Percentiles rank a stretch among this genome's conserved stretches.
phyloP scores from a whole-genome alignment of 2,888 invertebrate genomes.

The Cephus rjabovi region DNA sequence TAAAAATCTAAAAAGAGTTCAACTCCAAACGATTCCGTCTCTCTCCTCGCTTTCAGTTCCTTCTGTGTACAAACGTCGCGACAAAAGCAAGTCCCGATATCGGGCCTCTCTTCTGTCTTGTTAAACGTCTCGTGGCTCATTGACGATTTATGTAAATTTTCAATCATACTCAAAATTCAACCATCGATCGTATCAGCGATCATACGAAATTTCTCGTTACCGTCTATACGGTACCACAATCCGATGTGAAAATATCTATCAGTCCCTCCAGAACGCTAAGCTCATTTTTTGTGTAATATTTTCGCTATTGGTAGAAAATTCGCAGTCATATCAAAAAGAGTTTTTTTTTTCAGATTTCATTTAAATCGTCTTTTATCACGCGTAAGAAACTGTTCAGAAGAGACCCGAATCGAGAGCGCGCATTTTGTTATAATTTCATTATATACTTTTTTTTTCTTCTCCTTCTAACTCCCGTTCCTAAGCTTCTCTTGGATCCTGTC shows the following conservation, averaged over 20 bases:
- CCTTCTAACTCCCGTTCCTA: constrained; percentile 25
- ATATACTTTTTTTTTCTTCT: constrained; percentile 21
- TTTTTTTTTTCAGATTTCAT: constrained; percentile 22
- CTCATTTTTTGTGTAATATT: constrained; percentile 14
- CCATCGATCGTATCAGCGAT: background rate
- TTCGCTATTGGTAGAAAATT: constrained; percentile 57
- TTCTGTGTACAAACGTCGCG: background rate
- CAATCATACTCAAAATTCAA: background rate
- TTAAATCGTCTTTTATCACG: constrained; percentile 24
- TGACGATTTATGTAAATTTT: background rate
- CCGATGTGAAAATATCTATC: constrained; percentile 25
- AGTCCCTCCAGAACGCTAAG: constrained; percentile 38
- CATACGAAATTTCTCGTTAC: background rate
- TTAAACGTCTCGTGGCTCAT: constrained; percentile 57
- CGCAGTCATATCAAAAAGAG: constrained; percentile 62
- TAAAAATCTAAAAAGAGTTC: constrained; percentile 11
- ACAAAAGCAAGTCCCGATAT: background rate
- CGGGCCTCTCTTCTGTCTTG: constrained; percentile 29
- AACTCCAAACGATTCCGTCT: background rate
- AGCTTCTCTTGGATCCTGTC: constrained; percentile 29
- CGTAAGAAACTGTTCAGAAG: constrained; percentile 22
- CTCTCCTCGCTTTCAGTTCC: background rate
- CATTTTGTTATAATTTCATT: background rate
- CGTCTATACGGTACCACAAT: background rate
- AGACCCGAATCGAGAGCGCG: constrained; percentile 49